Percentiles rank a stretch among this genome's conserved stretches.
phyloP scores from a whole-genome alignment of 2,113 vertebrate species.

The Colossoma macropomum region DNA sequence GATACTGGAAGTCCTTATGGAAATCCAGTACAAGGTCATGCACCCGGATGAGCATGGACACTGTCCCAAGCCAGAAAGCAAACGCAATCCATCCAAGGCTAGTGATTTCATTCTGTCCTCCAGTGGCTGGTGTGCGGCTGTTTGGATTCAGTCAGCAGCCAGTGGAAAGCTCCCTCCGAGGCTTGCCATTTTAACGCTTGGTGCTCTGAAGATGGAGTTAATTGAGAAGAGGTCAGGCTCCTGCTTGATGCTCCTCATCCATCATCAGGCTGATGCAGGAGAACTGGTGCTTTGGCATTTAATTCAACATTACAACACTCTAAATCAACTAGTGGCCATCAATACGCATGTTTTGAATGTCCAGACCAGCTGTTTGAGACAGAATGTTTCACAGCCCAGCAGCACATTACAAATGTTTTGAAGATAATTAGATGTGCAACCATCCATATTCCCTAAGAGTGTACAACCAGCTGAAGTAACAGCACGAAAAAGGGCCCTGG shows the following conservation, averaged over 20 bases:
- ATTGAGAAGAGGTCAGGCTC: constrained; percentile 34
- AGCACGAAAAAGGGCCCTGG: constrained; percentile 11
- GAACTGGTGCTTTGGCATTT: constrained; percentile 28
- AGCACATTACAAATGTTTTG: constrained; percentile 40
- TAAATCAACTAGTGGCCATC: neutral
- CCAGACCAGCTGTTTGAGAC: constrained; percentile 36
- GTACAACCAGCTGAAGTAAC: constrained; percentile 34
- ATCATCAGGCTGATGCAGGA: constrained; percentile 37
- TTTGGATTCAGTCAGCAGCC: neutral
- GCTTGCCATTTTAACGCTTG: constrained; percentile 8
- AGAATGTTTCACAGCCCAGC: constrained; percentile 21
- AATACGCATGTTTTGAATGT: constrained; percentile 20
- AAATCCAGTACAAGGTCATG: constrained; percentile 24
- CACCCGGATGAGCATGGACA: constrained; percentile 25
- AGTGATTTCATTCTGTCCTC: neutral
- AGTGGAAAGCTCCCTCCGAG: constrained; percentile 21
- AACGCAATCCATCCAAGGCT: neutral
- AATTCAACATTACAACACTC: constrained; percentile 47
- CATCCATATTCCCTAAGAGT: constrained; percentile 28
- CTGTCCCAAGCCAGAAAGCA: neutral
- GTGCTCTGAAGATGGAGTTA: constrained; percentile 19
- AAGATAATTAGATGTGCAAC: constrained; percentile 41
- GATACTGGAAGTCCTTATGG: constrained; percentile 34
- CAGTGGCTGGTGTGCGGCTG: neutral
- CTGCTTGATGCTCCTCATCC: constrained; percentile 44